These are phyloP conservation scores for Nycticryphes semicollaris DNA, from an alignment of 2,113 vertebrate genomes.

Conservation along the genomic window DNA sequence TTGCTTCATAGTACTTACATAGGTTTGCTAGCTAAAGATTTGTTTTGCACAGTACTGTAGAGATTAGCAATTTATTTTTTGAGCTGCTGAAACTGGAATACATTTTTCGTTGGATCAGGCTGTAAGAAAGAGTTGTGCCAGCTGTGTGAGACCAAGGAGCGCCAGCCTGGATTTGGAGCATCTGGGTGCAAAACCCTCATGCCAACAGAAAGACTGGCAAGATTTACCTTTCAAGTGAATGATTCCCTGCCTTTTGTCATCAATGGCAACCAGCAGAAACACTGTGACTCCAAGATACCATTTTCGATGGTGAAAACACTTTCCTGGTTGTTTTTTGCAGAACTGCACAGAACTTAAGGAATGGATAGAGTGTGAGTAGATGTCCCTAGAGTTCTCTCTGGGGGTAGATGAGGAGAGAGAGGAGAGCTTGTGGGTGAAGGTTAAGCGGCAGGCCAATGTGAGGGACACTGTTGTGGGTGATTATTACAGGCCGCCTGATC, in stretches of 20 bases:
- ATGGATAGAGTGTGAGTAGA: no score
- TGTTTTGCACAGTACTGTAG: not conserved
- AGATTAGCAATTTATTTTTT: not conserved
- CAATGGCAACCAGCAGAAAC: not conserved
- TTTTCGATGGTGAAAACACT: not conserved
- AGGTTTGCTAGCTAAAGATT: not conserved
- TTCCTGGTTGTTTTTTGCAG: not conserved
- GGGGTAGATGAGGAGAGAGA: no score
- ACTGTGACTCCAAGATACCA: not conserved
- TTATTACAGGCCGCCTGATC: no score
- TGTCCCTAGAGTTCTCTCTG: no score
- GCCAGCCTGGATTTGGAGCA: not conserved
- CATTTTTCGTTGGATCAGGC: not conserved
- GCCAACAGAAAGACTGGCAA: not conserved
- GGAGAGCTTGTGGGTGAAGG: no score
- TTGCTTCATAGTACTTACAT: not conserved
- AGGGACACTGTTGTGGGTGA: no score
- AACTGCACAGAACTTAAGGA: not conserved
- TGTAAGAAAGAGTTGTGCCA: not conserved
- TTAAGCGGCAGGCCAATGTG: no score
- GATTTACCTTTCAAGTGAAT: not conserved
- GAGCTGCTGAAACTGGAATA: not conserved
- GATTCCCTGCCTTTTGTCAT: not conserved
- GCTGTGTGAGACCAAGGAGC: not conserved
- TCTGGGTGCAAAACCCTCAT: not conserved